These are phyloP conservation scores for Schizopygopsis malacanthus DNA, from an alignment of 2,797 vertebrate genomes.

Conservation along the genomic window DNA sequence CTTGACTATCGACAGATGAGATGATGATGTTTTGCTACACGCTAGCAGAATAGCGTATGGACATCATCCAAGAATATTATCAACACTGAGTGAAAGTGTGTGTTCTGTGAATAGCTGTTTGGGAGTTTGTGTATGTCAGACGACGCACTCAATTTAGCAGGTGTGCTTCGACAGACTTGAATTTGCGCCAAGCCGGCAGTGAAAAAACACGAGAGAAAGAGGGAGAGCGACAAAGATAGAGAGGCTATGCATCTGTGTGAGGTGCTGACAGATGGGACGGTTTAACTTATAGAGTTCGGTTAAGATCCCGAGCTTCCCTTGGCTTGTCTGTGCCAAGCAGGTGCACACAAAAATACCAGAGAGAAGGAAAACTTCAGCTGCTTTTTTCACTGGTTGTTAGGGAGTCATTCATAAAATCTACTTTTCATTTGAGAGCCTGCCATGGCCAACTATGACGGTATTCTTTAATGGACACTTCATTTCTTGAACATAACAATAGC, in stretches of 20 bases:
- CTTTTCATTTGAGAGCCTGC: constrained; percentile 14
- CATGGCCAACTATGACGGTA: constrained; percentile 59
- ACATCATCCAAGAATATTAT: constrained; percentile 51
- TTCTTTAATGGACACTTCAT: constrained; percentile 66
- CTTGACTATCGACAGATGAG: constrained; percentile 24
- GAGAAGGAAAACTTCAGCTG: constrained; percentile 44
- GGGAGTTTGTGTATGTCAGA: constrained; percentile 64
- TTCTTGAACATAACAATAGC: constrained; percentile 21
- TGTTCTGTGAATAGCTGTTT: constrained; percentile 39
- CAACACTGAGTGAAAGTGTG: constrained; percentile 53
- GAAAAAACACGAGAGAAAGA: constrained; percentile 67
- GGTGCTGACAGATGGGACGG: constrained; percentile 83
- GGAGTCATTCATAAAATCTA: constrained; percentile 45
- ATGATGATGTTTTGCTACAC: constrained; percentile 42
- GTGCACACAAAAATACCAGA: constrained; percentile 74
- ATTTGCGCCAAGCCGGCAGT: constrained; percentile 78
- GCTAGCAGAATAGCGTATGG: constrained; percentile 32
- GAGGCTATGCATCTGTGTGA: constrained; percentile 78
- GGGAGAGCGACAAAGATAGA: constrained; percentile 67
- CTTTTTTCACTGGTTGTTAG: constrained; percentile 6
- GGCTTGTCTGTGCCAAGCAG: constrained; percentile 79
- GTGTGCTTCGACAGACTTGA: constrained; percentile 84
- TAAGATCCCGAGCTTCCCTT: constrained; percentile 81
- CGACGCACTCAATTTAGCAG: constrained; percentile 81
- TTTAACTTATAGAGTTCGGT: constrained; percentile 86